Base-by-base conservation (phyloP, 1,140 invertebrate species). In the Acromyrmex echinatior region DNA sequence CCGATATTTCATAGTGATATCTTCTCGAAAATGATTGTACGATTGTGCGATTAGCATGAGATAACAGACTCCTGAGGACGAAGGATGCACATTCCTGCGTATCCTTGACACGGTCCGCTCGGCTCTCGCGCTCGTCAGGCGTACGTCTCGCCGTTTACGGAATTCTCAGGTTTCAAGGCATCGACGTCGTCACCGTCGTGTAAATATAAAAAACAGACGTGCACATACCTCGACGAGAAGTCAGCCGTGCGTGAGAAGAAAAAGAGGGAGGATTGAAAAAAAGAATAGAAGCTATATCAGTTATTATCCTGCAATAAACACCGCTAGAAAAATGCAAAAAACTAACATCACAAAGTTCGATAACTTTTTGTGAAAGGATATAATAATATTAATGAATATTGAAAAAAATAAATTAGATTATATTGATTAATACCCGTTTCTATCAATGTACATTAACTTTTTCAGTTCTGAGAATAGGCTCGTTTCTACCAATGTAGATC, bases 51-150 rank as follows among this genome's bases (percentile, higher is more conserved):
- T 66, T 86, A 86, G 53, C 82, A 45, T 56, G 25, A 86, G 51
- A 79, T 79, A 86, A 56, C 60, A 78, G 65, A 89, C 53, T 86
- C 76, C 88, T 88, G 76, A n/a, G 76, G 66, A 81, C 62, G 81
- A 86, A 89, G 68, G 87, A 86, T 80, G 79, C 81, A 78, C 80
- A 66, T 88, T 79, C 78, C 68, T 78, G 77, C 78, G 51, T 88
- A 82, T 90, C 89, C 89, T 90, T 88, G 82, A 88, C 89, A 88
- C 66, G 77, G 35, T 90, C 81, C 31, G 3, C 31, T 31, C 31
- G 3, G 3, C 31, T 31, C 31, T 39, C 73, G 25, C 73, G 65
- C 35, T 49, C 65, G 45, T 79, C 87, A 77, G 65, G 28, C 70
- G 28, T 70, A 28, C 49, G 76, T 70, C 85, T 66, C 39, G 39